Conservation (phyloP, 2,888 invertebrate genomes). For the Priocnemis perturbator region DNA sequence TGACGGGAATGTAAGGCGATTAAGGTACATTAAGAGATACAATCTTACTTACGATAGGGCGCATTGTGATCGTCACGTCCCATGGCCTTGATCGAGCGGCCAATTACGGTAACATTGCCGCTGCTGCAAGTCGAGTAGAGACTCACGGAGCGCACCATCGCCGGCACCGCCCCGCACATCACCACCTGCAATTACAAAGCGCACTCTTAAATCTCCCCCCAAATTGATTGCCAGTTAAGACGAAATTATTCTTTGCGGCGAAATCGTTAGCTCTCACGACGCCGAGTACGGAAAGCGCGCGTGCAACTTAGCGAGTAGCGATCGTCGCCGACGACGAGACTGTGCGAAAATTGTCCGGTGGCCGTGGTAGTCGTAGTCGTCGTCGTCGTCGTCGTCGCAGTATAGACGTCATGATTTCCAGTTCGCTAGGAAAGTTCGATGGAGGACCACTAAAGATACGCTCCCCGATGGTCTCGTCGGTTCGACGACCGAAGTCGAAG, state of each 20-base stretch:
- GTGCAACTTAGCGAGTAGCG: background rate
- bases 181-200: constrained; percentile 78
- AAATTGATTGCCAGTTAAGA: constrained; percentile 3
- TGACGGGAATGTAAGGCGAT: no score
- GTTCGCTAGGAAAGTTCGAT: constrained; percentile 8
- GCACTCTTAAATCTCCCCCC: background rate
- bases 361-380: background rate
- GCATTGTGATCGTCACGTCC: constrained; percentile 76
- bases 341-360: background rate
- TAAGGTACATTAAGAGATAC: no score
- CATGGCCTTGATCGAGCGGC: constrained; percentile 81
- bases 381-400: background rate
- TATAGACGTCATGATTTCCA: constrained; percentile 7
- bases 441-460: constrained; percentile 26
- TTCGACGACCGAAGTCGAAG: constrained; percentile 56
- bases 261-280: no score
- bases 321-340: no score
- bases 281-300: background rate
- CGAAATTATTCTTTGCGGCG: no score
- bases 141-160: constrained; percentile 83
- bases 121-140: constrained; percentile 83
- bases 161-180: constrained; percentile 85
- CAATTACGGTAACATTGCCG: constrained; percentile 81
- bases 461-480: constrained; percentile 39
- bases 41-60: constrained; percentile 79